Conservation (phyloP, 2,888 invertebrate genomes). For the Leptinotarsa haldemani region DNA sequence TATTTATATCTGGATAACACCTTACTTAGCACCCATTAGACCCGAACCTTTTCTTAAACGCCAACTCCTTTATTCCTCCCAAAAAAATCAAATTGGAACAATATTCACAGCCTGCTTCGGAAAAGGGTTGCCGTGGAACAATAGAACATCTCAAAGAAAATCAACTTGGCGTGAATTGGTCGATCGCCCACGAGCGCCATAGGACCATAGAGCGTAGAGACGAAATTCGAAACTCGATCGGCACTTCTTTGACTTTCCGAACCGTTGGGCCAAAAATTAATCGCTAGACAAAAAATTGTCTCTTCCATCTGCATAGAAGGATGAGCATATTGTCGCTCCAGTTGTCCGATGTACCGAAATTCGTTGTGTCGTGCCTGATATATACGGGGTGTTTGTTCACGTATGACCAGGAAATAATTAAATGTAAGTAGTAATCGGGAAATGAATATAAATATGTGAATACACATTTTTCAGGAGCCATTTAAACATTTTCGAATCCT, state of each 20-base stretch:
- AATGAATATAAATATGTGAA: too few relatives aligned
- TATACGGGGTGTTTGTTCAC: neutral
- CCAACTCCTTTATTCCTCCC: constrained; percentile 25
- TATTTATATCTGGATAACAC: constrained; percentile 18
- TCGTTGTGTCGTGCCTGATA: neutral
- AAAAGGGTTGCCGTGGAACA: constrained; percentile 51
- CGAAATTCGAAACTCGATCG: constrained; percentile 53
- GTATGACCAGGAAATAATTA: too few relatives aligned
- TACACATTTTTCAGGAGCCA: too few relatives aligned
- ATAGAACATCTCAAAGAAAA: constrained; percentile 47
- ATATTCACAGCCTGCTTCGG: constrained; percentile 28
- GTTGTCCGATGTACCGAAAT: constrained; percentile 28
- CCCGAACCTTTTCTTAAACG: constrained; percentile 32
- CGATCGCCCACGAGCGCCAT: constrained; percentile 46
- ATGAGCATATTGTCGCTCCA: constrained; percentile 50
- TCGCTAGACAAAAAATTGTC: constrained; percentile 53
- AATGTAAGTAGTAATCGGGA: too few relatives aligned
- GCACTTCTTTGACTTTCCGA: constrained; percentile 65
- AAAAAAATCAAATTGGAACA: constrained; percentile 23
- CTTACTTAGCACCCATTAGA: constrained; percentile 36
- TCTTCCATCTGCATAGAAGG: constrained; percentile 49
- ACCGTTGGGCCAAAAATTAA: constrained; percentile 57
- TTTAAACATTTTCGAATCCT: too few relatives aligned
- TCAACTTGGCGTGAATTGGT: constrained; percentile 50
- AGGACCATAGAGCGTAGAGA: constrained; percentile 43